A percentile compares a stretch with the other conserved stretches of the same genome.
These are phyloP conservation scores for Aurelia coerulea DNA, from an alignment of 30 jellyfish, hydroid and myxozoan genomes.

Conservation along the genomic window DNA sequence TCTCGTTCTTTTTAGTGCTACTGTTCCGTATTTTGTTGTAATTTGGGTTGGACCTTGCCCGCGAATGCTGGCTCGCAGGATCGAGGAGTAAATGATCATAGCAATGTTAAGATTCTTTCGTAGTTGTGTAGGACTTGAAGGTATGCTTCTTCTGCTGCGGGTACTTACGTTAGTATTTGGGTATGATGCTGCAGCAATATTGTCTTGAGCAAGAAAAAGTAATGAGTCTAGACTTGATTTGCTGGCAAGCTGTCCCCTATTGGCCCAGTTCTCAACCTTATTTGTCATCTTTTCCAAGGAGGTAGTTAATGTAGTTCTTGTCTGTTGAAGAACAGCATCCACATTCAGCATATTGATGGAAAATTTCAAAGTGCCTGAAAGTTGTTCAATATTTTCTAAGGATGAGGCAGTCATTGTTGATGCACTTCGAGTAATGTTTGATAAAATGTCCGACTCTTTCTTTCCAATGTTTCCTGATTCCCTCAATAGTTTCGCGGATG, in stretches of 20 bases:
- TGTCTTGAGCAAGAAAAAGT: conserved; percentile 47
- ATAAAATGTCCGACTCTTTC: conserved; percentile 30
- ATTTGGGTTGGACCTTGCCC: conserved; percentile 54
- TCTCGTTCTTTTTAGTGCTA: conserved; percentile 25
- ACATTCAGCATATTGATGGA: conserved; percentile 36
- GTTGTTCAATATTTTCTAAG: conserved; percentile 71
- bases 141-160: conserved; percentile 26
- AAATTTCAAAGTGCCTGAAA: conserved; percentile 36
- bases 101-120: conserved; percentile 35
- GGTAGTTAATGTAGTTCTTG: conserved; percentile 38
- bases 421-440: conserved; percentile 48
- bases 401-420: conserved; percentile 65
- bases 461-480: conserved; percentile 27
- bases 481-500: conserved; percentile 42
- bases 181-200: conserved; percentile 40
- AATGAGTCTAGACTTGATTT: conserved; percentile 27
- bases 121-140: not conserved
- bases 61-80: conserved; percentile 44
- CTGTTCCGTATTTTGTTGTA: conserved; percentile 36
- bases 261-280: conserved; percentile 37
- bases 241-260: conserved; percentile 51
- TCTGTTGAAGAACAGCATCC: conserved; percentile 3
- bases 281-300: conserved; percentile 31
- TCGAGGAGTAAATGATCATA: conserved; percentile 45
- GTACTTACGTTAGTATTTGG: not conserved